A percentile compares a stretch with the other conserved stretches of the same genome.
phyloP scores from a whole-genome alignment of 2,888 invertebrate species.

The Rhabditophanes sp. region DNA sequence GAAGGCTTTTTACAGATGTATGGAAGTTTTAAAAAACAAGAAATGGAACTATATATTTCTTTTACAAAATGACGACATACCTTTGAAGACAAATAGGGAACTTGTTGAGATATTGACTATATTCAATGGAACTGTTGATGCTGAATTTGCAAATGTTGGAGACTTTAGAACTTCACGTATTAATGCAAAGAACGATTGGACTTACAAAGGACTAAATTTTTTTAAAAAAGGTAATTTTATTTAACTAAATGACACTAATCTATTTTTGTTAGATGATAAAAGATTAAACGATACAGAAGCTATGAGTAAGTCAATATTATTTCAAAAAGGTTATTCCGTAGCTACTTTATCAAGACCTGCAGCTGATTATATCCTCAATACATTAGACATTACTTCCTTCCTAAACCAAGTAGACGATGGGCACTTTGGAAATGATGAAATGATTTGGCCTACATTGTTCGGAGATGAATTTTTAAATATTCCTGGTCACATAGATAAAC shows the following conservation, averaged over 20 bases:
- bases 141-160: no score
- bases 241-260: no score
- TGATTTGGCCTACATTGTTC: slow-evolving; percentile 1
- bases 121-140: no score
- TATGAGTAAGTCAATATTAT: no score
- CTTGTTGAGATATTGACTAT: no score
- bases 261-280: slow-evolving; percentile 1
- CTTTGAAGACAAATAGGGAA: no score
- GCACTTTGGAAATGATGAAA: slow-evolving; percentile 1
- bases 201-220: background rate
- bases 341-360: slow-evolving; percentile 7
- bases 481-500: no score
- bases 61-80: no score
- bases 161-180: background rate
- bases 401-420: slow-evolving; percentile 6
- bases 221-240: background rate
- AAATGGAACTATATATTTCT: slow-evolving; percentile 3
- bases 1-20: slow-evolving; percentile 1
- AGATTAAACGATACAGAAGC: no score
- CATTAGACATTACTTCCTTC: slow-evolving; percentile 6
- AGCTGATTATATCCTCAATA: slow-evolving; percentile 11
- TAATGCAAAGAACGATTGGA: slow-evolving; percentile 1
- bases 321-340: slow-evolving; percentile 2
- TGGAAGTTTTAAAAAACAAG: slow-evolving; percentile 2
- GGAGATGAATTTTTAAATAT: background rate